Base-by-base conservation (phyloP, 2,888 invertebrate species). In the Microctonus brassicae region DNA sequence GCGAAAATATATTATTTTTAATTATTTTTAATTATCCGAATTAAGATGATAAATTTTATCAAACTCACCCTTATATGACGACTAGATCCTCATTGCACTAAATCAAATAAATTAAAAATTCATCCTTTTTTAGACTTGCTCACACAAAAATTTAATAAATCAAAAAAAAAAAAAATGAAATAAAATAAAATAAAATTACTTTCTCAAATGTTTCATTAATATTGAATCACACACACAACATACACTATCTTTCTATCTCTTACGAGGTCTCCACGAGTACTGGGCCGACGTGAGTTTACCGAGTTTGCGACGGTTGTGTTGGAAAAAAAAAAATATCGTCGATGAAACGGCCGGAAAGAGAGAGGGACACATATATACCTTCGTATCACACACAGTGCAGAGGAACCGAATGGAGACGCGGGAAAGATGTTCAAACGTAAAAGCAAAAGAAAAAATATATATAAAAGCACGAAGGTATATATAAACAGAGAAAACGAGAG, bases 61-160 rank as follows among this genome's bases (percentile, higher is more conserved):
- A 69, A 61, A 78, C 79, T 81, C 73, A 80, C 81, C 80, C 68
- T 67, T 62, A 75, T 77, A 61, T 76, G 70, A 74, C 71, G 77
- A 77, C 77, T 83, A 82, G 77, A 82, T 83, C 79, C 80, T 77
- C 82, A 83, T 83, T 76, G 75, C 81, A 82, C 81, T 81, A 75
- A 79, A 77, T 68, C 73, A 52, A 67, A 73, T 5, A 9, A 47
- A 63, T 36, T 70, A 70, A 70, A 69, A 72, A 55, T 9, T 58
- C 68, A 69, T 72, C 47, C 47, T 39, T 20, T 66, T 70, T 65
- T 55, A 66, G 60, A 69, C 29, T 66, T 67, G 42, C 65, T 61
- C 61, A 69, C 57, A 33, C 10, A 47, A 20, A 22, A 47, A 63
- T n/a, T 22, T 13, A 13, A 24, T 24, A 24, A 55, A 9, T 20